A percentile compares a stretch with the other conserved stretches of the same genome.
phyloP scores from a whole-genome alignment of 2,797 vertebrate genomes.

The Phataginus tricuspis region DNA sequence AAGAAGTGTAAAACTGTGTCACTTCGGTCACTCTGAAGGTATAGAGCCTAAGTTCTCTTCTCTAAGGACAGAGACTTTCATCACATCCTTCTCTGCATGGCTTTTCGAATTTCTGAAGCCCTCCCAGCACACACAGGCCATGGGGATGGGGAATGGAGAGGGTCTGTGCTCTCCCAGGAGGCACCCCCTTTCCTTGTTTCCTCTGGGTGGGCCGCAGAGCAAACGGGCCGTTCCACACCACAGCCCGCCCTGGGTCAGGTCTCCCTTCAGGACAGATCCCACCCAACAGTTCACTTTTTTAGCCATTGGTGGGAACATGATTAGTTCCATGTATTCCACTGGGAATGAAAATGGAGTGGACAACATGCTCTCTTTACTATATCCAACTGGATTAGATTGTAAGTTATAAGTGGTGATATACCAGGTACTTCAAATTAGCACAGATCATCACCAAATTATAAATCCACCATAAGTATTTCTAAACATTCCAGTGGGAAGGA shows the following conservation, averaged over 20 bases:
- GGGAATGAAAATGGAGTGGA: not conserved
- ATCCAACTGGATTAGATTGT: not conserved
- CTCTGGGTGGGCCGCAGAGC: not conserved
- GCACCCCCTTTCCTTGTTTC: not conserved
- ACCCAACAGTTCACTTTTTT: not conserved
- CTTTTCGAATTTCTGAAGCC: not conserved
- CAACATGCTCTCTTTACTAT: not conserved
- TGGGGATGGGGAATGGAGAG: not conserved
- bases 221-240: not conserved
- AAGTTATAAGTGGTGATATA: not conserved
- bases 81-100: not conserved
- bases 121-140: too few relatives aligned
- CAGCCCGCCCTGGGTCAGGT: not conserved
- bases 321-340: not conserved
- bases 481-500: not conserved
- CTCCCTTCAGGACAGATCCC: not conserved
- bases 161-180: not conserved
- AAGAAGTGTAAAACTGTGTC: not conserved
- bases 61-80: not conserved
- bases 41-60: not conserved
- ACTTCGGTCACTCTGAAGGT: not conserved
- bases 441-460: not conserved
- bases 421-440: not conserved
- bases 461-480: not conserved
- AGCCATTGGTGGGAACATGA: not conserved